Evolutionary conservation across 1,140 invertebrate species (phyloP).

Genomic region (Platorchestia sp.): DNA sequence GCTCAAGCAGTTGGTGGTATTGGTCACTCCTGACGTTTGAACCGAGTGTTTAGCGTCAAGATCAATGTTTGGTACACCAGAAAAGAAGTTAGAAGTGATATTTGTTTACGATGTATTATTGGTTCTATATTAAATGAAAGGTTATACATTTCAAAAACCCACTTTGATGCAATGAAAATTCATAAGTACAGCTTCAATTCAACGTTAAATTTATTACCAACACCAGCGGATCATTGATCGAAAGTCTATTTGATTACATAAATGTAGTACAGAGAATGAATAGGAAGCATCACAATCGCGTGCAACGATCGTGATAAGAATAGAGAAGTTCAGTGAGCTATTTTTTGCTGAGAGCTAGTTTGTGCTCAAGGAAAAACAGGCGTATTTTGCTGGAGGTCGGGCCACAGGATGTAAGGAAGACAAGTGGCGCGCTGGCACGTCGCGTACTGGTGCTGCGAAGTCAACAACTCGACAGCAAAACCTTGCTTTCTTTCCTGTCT

Average conservation of each 20-base stretch:
- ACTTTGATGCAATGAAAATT: not conserved
- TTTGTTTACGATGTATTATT: too few species aligned
- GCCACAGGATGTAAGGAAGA: slow-evolving; percentile 11
- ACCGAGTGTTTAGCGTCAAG: not conserved
- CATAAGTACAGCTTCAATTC: not conserved
- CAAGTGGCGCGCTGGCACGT: not conserved
- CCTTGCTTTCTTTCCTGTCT: slow-evolving; percentile 13
- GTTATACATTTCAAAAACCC: not conserved
- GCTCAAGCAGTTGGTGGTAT: not conserved
- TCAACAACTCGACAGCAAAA: slow-evolving; percentile 19
- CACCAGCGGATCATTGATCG: not conserved
- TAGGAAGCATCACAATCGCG: not conserved
- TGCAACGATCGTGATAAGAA: not conserved
- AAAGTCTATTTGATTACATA: not conserved
- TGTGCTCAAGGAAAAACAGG: not conserved
- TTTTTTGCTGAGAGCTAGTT: not conserved
- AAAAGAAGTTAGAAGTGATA: not conserved
- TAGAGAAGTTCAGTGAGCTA: not conserved
- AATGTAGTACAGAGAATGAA: not conserved
- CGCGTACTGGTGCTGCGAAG: not conserved
- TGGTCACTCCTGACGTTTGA: not conserved
- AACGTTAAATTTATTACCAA: not conserved
- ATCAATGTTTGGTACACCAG: not conserved
- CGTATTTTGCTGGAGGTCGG: not conserved
- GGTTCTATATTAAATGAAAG: not conserved